Base-by-base conservation (phyloP, 2,797 vertebrate species). In the Etheostoma nigrum region DNA sequence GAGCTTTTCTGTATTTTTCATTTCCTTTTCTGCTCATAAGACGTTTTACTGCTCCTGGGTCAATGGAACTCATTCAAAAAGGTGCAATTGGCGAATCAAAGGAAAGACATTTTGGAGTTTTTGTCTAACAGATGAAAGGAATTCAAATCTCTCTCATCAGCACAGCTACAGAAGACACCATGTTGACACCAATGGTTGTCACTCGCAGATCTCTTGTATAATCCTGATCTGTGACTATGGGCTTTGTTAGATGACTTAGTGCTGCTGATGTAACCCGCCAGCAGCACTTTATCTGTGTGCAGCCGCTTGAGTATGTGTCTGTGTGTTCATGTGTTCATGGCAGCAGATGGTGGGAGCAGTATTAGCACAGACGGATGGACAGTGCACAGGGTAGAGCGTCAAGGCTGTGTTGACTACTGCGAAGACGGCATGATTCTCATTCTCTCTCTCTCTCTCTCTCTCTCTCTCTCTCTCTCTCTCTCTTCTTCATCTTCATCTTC, bases 301-400 rank as follows among this genome's bases (percentile, higher is more conserved):
- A 51, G 78, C 27, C 23, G 44, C 65, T n/a, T 70, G 61, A 55
- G 65, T 70, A 5, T 81, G 64, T 65, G 70, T 52, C 51, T 80
- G 74, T 86, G 87, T 78, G 85, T 69, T n/a, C 47, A 44, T 79
- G 69, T 79, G 74, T 65, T 77, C 74, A 55, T 63, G 81, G 79
- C 70, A 87, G 90, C 92, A 93, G 92, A 93, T 93, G 90, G 91
- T 86, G 82, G 82, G 58, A 82, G 88, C 74, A 59, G 87, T 74
- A 75, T 88, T 88, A 81, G 72, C 80, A 86, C 90, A 89, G 89
- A 82, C 67, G 65, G 61, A 72, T 70, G 81, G 90, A 88, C 87
- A 60, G 82, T 51, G 75, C 66, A 67, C 83, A 42, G 84, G 75
- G 54, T 49, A 53, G 80, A 85, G 83, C 9, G 33, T 80, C 77